Conservation (phyloP, 2,113 vertebrate species). For the Dolichotis patagonum region DNA sequence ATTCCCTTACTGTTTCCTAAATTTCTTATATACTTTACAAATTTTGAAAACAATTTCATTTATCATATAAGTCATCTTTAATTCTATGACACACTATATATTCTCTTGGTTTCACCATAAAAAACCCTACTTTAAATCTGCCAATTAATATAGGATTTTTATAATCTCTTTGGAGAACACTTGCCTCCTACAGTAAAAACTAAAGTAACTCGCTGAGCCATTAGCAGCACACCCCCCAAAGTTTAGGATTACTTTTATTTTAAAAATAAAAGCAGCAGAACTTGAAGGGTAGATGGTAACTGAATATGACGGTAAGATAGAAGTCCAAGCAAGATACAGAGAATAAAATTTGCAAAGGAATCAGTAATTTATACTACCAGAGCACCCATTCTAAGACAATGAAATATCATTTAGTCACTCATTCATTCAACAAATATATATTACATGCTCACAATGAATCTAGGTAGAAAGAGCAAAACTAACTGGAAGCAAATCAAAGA, state of each 20-base stretch:
- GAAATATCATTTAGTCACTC: background rate
- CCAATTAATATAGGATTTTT: background rate
- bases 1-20: background rate
- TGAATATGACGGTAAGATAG: background rate
- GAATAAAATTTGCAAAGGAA: background rate
- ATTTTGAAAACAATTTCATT: slow-evolving; percentile 46
- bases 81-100: background rate
- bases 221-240: background rate
- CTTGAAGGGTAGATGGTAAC: background rate
- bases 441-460: background rate
- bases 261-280: background rate
- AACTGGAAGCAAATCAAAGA: background rate
- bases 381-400: background rate
- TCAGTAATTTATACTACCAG: background rate
- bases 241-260: background rate
- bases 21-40: background rate
- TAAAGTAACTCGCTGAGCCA: background rate
- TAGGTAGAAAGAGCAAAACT: background rate
- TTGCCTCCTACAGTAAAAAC: background rate
- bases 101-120: background rate
- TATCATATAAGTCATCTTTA: background rate
- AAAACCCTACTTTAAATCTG: background rate
- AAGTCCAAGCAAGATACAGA: background rate
- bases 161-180: background rate
- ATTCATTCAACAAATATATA: slow-evolving; percentile 43